Evolutionary conservation across 2,797 vertebrate species (phyloP), one percentile per base, ranked within the genome.

Genomic region (Ctenosaura bakeri): DNA sequence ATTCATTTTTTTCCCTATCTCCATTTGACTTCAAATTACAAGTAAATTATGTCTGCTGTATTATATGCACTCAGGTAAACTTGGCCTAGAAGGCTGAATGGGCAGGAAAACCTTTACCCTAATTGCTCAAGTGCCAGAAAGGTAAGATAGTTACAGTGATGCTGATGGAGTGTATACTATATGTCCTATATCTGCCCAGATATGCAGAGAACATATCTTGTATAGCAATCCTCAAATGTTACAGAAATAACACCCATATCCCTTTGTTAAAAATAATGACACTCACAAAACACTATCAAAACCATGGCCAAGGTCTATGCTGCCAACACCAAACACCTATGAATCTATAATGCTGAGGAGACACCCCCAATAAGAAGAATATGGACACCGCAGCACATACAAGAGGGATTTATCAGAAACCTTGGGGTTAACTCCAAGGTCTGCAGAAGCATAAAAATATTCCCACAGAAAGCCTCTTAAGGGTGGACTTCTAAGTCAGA

Each of bases 11-110:
- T 95, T 78, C 22, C 32, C 69, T 66, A 10, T 29, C 14, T 84
- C 95, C 89, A 88, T 81, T 13, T 92, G 92, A 87, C 92, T 94
- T 93, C 92, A 85, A 94, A 89, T 92, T 89, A 93, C 85, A 94
- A 95, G 86, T 83, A 0, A 22, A 93, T 82, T 92, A 46, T 90
- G 1, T 24, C n/a, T 81, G 42, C 69, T 94, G 85, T 59, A 81
- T 80, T 91, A 90, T 91, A 94, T 93, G 73, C 78, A 85, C 86
- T 93, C 91, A 80, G 50, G 35, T 92, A 82, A 89, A 89, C 91
- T 32, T 89, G 69, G 16, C 42, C 18, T 35, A 29, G 38, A 78
- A 69, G 38, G 14, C 7, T 59, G 52, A 76, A 76, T 29, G 24
- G 35, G 52, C 22, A 86, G 52, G 50, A n/a, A 74, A 26, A 26